Evolutionary conservation across 2,113 vertebrate genomes (phyloP), one percentile per base, ranked within the genome.

Genomic region (Vanacampus margaritifer): DNA sequence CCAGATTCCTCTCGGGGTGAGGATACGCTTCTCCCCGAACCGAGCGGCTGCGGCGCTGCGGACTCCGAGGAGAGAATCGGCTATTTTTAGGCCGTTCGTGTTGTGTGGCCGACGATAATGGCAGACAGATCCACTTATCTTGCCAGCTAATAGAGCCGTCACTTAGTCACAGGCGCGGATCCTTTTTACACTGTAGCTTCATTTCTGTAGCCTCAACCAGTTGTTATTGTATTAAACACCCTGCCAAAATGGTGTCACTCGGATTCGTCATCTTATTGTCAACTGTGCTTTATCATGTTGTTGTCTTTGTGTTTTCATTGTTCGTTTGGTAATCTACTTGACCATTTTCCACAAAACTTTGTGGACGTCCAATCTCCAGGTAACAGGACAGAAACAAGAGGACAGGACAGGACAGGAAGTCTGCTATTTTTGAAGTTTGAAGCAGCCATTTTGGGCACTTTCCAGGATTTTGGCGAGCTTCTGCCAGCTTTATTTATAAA

Each of bases 1-100:
- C 72, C 72, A 75, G 81, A 82, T 79, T 78, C 57, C 64, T 80
- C 74, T 66, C 16, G 3, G 28, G 21, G 56, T 65, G 24, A 11
- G 56, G 36, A 32, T 72, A 16, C 46, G 21, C 68, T 54, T 65
- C 32, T 26, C n/a, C 70, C 32, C 26, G 69, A 79, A 72, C 72
- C 56, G 6, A 43, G 26, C 35, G 71, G 72, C 57, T 65, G 69
- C 65, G 76, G 11, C 35, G 48, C 51, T 35, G 67, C 61, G 72
- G 67, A 76, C 28, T 19, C 43, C 48, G 37, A n/a, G 56, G 64
- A 67, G 72, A 74, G 53, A 64, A 37, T 67, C 43, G 71, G 75
- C 80, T 88, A 87, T 87, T 86, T 89, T 80, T 87, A 89, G 76
- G 41, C 5, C 1, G 41, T 53, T 5, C 1, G 41, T 56, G 63